Evolutionary conservation across 2,888 invertebrate genomes (phyloP), one percentile per base, ranked within the genome.

Genomic region (Aquatica leii): DNA sequence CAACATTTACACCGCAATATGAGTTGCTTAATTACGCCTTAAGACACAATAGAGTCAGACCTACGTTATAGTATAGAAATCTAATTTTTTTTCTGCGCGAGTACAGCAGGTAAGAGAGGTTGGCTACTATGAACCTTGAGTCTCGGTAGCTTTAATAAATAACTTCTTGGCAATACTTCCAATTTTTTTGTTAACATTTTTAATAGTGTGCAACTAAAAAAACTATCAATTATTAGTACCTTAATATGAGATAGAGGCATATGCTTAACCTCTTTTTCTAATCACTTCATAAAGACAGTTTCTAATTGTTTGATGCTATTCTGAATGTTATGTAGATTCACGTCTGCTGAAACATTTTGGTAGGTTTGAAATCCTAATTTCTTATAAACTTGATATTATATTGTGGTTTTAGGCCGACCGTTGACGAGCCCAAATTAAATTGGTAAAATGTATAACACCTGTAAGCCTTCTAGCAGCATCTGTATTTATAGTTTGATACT

Each of bases 221-320:
- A 40, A 6, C 40, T 14, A 8, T 40, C 40, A n/a, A 6, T 6
- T 6, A 40, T 40, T 40, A 40, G n/a, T 12, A 40, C 40, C n/a
- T 40, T 14, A 12, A n/a, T 40, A 40, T 40, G 40, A 6, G 3
- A 14, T 4, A 2, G 40, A 12, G n/a, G 4, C 40, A 12, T n/a
- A 40, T 40, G 40, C n/a, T n/a, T n/a, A n/a, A n/a, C n/a, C n/a
- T 40, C 40, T 40, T 4, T 40, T 8, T 40, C 40, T 40, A 40
- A 8, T 4, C 5, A 40, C 14, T 40, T 40, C 40, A 40, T 6
- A 3, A 40, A 40, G 14, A 14, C 40, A 6, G 40, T n/a, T n/a
- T n/a, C n/a, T n/a, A 46, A 20, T 46, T 18, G 18, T 64, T 73
- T 68, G n/a, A 75, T 71, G 50, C 66, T 37, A 54, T 58, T 63